Evolutionary conservation across 2,888 invertebrate species (phyloP), one percentile per base, ranked within the genome.

Genomic region (Reticulitermes lucifugus): DNA sequence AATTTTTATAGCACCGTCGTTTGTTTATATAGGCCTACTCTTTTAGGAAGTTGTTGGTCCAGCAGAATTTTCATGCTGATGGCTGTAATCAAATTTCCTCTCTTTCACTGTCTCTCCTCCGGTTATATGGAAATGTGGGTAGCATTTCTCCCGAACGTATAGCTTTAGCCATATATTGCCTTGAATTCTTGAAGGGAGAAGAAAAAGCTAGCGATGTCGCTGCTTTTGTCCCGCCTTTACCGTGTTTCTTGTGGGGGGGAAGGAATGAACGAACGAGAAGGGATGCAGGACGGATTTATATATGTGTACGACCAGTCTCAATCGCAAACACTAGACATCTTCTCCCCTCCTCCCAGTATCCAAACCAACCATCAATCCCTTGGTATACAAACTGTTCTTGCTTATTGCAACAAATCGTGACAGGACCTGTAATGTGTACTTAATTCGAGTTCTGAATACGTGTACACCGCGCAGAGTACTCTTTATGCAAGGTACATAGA

Each of bases 31-130:
- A 35, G 35, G 35, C 35, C 35, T 35, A 73, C 35, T 21, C 7
- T 21, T 73, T 35, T 10, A 77, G 77, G 51, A 77, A 46, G 46
- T 46, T 46, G 77, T 77, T 77, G 77, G 46, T 46, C 73, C 21
- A 41, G 22, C 77, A 10, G 77, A 46, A 77, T 73, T 73, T 73
- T 29, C 35, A 41, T 29, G 18, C 73, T 29, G 41, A 29, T 25
- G 73, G 77, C 9, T n/a, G 51, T 77, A 77, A 77, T 77, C 77
- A 77, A 77, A 77, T 77, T 46, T n/a, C 77, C 77, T 55, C 46
- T 46, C 46, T 55, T 2, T 14, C 55, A 1, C 18, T 55, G 14
- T 55, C 14, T 18, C 2, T 18, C 18, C 14, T n/a, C 25, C 0
- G 65, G n/a, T 65, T 65, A 25, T 65, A 65, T 65, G 65, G 65